Evolutionary conservation across 2,888 invertebrate species (phyloP), one percentile per base, ranked within the genome.

Genomic region (Hypsopygia costalis): DNA sequence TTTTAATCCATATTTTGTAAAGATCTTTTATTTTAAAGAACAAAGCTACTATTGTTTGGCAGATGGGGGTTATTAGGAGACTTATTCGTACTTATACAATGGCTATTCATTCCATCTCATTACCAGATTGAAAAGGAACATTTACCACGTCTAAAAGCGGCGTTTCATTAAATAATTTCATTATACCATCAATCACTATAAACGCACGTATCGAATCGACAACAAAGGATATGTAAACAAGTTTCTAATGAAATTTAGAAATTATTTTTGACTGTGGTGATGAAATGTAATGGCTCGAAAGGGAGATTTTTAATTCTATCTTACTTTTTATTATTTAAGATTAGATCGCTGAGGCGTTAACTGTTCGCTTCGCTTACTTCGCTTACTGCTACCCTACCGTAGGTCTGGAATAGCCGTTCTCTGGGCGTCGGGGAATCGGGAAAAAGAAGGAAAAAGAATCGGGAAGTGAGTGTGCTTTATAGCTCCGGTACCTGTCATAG

Each of bases 161-260:
- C 12, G 11, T 11, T 11, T 31, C 31, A 31, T 31, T 31, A 31
- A 31, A 31, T 31, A 46, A 48, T 27, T 41, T 32, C 33, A 9
- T 36, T 36, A 40, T 38, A 31, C 28, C 35, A 40, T 44, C 30
- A 44, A 44, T 45, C 29, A 40, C 11, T 25, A 25, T 25, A n/a
- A 34, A n/a, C 16, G 8, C 12, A 22, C 34, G 33, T 32, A 34
- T 44, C 34, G 34, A 34, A 41, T 28, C 34, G 36, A 34, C 29
- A 12, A 43, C 34, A 46, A 50, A 47, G 40, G 43, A 48, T 47
- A 44, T 46, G 43, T 37, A 39, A 36, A 43, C 43, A 49, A 41
- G 43, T 49, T 47, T 51, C 36, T 51, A 51, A 58, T 52, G 55
- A 55, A 55, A 49, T 25, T 34, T 44, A 33, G 42, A 30, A 39